Percentiles rank a stretch among this genome's conserved stretches.
Conservation (phyloP, 2,797 vertebrate genomes). For the Girardinus metallicus region DNA sequence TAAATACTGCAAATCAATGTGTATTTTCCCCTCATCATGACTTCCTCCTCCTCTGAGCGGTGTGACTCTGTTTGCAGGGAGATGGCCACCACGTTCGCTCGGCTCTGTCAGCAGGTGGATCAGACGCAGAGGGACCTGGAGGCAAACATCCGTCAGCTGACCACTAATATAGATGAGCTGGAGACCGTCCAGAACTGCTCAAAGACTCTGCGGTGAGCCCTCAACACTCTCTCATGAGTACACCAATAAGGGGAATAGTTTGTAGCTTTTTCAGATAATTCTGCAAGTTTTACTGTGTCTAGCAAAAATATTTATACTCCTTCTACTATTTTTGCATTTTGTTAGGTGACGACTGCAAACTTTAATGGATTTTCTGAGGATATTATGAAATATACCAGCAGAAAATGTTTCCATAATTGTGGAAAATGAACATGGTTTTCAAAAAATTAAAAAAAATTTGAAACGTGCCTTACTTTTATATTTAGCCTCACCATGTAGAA, state of each 20-base stretch:
- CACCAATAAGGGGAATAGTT: neutral
- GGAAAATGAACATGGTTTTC: neutral
- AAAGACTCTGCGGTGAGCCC: constrained; percentile 87
- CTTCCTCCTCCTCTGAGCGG: constrained; percentile 23
- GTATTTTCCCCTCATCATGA: neutral
- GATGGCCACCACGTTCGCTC: constrained; percentile 82
- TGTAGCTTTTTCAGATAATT: neutral
- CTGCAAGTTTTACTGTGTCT: neutral
- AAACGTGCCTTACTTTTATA: neutral
- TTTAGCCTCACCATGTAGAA: neutral
- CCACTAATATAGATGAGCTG: constrained; percentile 88
- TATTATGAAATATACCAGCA: too few relatives aligned
- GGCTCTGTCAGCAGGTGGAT: constrained; percentile 88
- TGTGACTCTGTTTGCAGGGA: constrained; percentile 83
- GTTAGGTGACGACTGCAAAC: too few relatives aligned
- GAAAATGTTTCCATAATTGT: neutral
- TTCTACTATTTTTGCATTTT: neutral
- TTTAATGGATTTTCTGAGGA: neutral
- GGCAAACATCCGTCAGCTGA: constrained; percentile 87
- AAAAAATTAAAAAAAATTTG: too few relatives aligned
- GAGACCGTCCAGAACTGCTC: constrained; percentile 89
- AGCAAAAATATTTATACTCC: neutral
- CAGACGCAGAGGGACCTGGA: constrained; percentile 90
- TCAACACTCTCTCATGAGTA: neutral
- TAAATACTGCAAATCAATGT: too few relatives aligned